phyloP scores from a whole-genome alignment of 2,113 vertebrate genomes.

The Chlorodrepanis virens region DNA sequence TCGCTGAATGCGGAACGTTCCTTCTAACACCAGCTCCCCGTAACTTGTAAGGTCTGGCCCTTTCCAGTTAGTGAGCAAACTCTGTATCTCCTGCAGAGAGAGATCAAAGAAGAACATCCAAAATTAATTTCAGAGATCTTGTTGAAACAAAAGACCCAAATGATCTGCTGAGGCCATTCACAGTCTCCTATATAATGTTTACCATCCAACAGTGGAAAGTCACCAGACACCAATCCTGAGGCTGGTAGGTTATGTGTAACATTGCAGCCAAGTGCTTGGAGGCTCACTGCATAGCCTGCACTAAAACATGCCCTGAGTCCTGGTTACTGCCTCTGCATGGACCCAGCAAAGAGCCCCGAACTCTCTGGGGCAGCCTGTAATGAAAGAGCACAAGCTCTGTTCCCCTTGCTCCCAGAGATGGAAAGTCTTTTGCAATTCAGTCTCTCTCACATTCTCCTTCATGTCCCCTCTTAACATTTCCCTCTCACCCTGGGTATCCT shows the following conservation, averaged over 20 bases:
- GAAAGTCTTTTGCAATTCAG: background rate
- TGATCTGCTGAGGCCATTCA: background rate
- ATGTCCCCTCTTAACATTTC: background rate
- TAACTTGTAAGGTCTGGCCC: slow-evolving; percentile 96
- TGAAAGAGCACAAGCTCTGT: background rate
- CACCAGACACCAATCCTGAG: background rate
- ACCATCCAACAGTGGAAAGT: background rate
- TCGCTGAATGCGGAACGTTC: slow-evolving; percentile 93
- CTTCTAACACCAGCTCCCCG: slow-evolving; percentile 93
- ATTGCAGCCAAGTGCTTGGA: background rate
- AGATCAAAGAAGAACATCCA: background rate
- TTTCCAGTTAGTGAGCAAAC: slow-evolving; percentile 96
- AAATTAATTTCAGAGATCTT: background rate
- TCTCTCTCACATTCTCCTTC: background rate
- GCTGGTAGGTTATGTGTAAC: background rate
- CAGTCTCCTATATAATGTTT: background rate
- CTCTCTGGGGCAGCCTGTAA: background rate
- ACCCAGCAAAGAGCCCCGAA: background rate
- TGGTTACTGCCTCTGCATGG: background rate
- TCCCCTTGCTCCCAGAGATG: fast-evolving
- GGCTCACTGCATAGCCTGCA: background rate
- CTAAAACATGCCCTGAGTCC: background rate
- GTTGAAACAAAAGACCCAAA: background rate
- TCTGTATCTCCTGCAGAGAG: slow-evolving; percentile 91
- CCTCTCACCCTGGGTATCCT: background rate